Evolutionary conservation across 2,797 vertebrate genomes (phyloP), one percentile per base, ranked within the genome.

Genomic region (Oceanodroma leucorhoa): DNA sequence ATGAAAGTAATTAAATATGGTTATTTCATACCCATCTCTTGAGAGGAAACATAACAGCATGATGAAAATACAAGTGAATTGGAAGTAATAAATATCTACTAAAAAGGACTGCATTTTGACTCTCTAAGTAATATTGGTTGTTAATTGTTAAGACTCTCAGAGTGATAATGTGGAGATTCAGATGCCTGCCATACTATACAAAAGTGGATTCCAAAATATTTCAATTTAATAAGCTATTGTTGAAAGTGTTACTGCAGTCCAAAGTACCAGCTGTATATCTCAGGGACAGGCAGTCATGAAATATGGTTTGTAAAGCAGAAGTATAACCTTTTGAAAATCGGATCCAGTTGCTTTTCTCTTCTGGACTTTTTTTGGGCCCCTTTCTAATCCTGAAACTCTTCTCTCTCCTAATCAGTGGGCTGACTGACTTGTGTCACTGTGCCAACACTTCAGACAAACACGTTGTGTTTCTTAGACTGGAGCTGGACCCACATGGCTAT

Each of bases 1-100:
- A 91, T 85, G 4, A 38, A 87, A 13, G 57, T 89, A 82, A 95
- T 95, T 96, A 89, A 89, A 89, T 81, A 77, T 36, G 55, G 83
- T 60, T 93, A 65, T 87, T 94, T 91, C 78, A 69, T 91, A 86
- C 7, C 12, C 12, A 30, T 90, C 18, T 96, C 83, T 58, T 82
- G 65, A 92, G 93, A 93, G 83, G 62, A 89, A 83, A 72, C 27
- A 26, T 73, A 70, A 54, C 45, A 89, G 45, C 46, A 50, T 84
- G 41, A 93, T 79, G 77, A 92, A 87, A 91, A 75, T 73, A 50
- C 48, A 72, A 93, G 66, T 76, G 38, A 93, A 65, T 43, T 29
- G 34, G 40, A 90, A 90, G 40, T 55, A 90, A 61, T 81, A 77
- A 87, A 82, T 86, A 23, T 61, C 57, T 73, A 8, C 46, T 61